A percentile compares a stretch with the other conserved stretches of the same genome.
phyloP scores from a whole-genome alignment of 2,113 vertebrate genomes.

The Camelus dromedarius region DNA sequence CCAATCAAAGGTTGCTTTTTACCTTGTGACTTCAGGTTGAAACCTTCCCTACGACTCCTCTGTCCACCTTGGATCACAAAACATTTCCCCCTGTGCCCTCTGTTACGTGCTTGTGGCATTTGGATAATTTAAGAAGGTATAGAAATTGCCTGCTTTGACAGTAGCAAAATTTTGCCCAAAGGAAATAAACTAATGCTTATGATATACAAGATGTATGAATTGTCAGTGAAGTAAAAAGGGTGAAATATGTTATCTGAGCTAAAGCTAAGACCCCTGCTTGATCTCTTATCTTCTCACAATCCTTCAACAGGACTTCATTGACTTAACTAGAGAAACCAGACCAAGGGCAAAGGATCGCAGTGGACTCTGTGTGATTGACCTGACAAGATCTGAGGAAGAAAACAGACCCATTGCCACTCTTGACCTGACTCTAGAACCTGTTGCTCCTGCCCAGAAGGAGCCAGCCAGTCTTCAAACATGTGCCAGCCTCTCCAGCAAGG shows the following conservation, averaged over 20 bases:
- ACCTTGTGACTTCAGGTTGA: slow-evolving; percentile 30
- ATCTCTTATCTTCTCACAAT: slow-evolving; percentile 43
- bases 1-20: slow-evolving; percentile 27
- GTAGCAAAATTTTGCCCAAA: slow-evolving; percentile 8
- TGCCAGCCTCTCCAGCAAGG: neutral
- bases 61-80: neutral
- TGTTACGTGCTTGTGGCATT: neutral
- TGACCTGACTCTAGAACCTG: slow-evolving; percentile 47
- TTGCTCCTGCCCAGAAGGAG: neutral
- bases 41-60: neutral
- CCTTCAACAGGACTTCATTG: slow-evolving; percentile 87
- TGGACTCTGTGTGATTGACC: slow-evolving; percentile 79
- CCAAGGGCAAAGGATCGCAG: accelerated
- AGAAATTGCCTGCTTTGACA: slow-evolving; percentile 16
- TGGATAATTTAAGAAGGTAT: slow-evolving; percentile 18
- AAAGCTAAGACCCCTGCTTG: neutral
- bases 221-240: neutral
- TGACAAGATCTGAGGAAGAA: slow-evolving; percentile 83
- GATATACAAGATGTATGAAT: neutral
- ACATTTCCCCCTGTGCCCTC: neutral
- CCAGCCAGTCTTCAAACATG: neutral
- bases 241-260: slow-evolving; percentile 23
- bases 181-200: neutral
- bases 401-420: slow-evolving; percentile 63
- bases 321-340: slow-evolving; percentile 86